Conservation (phyloP, 2,888 invertebrate genomes). For the Drosophila limbata region DNA sequence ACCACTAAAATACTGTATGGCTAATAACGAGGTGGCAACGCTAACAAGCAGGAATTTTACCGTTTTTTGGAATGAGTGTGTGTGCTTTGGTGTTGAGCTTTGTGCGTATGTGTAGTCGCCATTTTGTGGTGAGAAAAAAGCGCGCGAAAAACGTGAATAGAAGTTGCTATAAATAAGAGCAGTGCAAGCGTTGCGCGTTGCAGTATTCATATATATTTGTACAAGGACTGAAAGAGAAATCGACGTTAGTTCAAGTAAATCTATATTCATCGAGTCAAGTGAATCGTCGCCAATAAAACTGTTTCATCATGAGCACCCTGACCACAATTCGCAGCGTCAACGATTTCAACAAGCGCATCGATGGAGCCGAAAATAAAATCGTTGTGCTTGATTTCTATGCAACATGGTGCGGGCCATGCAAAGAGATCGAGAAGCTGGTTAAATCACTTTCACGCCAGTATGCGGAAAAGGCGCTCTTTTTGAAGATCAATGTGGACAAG, state of each 20-base stretch:
- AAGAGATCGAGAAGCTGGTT: conserved; percentile 57
- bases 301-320: conserved; percentile 32
- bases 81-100: background rate
- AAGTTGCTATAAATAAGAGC: conserved; percentile 12
- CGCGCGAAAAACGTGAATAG: conserved; percentile 16
- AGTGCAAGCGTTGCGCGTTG: background rate
- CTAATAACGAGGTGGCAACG: conserved; percentile 25
- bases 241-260: background rate
- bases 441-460: conserved; percentile 59
- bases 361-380: conserved; percentile 52
- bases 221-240: background rate
- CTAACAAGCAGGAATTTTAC: conserved; percentile 13
- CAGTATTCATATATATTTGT: background rate
- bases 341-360: conserved; percentile 64
- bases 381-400: conserved; percentile 70
- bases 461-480: conserved; percentile 40
- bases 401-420: conserved; percentile 69
- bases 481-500: conserved; percentile 66
- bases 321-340: conserved; percentile 50
- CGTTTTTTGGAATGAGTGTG: conserved; percentile 27
- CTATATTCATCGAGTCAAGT: background rate
- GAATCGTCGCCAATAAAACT: conserved; percentile 2
- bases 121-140: conserved; percentile 17
- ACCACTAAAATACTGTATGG: background rate
- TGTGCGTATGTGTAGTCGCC: background rate